Percentiles rank a stretch among this genome's conserved stretches.
phyloP scores from a whole-genome alignment of 1,140 invertebrate species.

The Pachyrhynchus sulphureomaculatus region DNA sequence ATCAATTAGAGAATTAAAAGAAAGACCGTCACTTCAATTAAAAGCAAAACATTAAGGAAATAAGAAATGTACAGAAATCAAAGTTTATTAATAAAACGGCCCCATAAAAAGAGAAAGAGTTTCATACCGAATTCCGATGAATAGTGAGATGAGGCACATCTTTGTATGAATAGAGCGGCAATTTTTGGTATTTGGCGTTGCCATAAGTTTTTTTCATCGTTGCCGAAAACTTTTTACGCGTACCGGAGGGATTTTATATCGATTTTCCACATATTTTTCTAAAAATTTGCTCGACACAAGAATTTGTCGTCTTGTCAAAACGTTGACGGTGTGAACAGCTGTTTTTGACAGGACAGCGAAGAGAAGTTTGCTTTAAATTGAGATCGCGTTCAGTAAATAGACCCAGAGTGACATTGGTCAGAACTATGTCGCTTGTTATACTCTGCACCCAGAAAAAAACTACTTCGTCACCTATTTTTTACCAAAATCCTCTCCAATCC shows the following conservation, averaged over 20 bases:
- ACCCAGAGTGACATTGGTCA: too few species aligned
- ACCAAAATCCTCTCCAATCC: too few species aligned
- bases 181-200: slow-evolving; percentile 38
- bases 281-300: neutral
- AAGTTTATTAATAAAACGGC: neutral
- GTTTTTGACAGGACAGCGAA: neutral
- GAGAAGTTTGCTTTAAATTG: too few species aligned
- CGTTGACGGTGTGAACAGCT: slow-evolving; percentile 8
- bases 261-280: slow-evolving; percentile 22
- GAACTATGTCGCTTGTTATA: too few species aligned
- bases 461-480: too few species aligned
- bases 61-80: neutral
- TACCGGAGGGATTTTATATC: slow-evolving; percentile 1
- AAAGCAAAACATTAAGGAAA: neutral
- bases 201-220: slow-evolving; percentile 39
- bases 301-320: slow-evolving; percentile 3
- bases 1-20: neutral
- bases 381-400: too few species aligned
- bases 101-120: neutral
- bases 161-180: slow-evolving; percentile 36
- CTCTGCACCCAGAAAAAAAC: too few species aligned
- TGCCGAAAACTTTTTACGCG: slow-evolving; percentile 6
- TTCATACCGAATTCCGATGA: slow-evolving; percentile 33
- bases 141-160: slow-evolving; percentile 34
- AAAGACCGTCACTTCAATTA: neutral